Evolutionary conservation across 1,140 invertebrate species (phyloP).

Genomic region (Metaphire vulgaris): DNA sequence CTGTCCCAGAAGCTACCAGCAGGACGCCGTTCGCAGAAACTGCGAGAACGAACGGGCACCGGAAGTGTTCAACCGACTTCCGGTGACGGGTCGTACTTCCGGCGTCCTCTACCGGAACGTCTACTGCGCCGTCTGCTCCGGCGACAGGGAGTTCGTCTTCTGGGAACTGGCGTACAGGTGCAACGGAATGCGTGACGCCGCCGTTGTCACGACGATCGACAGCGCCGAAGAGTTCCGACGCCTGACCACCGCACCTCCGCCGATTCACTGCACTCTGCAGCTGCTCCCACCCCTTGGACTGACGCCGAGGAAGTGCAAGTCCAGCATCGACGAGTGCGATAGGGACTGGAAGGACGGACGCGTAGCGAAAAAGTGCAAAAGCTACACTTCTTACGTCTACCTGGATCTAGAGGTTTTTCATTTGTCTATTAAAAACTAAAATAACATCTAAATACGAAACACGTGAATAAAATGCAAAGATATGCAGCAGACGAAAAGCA

Average conservation of each 20-base stretch:
- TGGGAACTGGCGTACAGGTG: constrained; percentile 6
- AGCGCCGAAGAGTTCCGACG: background rate
- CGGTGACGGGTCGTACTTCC: constrained; percentile 30
- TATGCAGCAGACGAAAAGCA: no score
- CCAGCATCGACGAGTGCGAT: constrained; percentile 3
- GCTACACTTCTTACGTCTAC: constrained; percentile 14
- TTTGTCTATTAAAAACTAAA: no score
- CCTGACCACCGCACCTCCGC: background rate
- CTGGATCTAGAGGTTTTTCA: constrained; percentile 12
- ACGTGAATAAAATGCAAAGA: no score
- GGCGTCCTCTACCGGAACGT: constrained; percentile 31
- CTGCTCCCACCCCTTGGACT: background rate
- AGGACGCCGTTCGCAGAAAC: constrained; percentile 3
- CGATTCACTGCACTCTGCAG: background rate
- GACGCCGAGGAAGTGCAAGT: constrained; percentile 18
- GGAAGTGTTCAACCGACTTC: constrained; percentile 27
- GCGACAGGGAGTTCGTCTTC: constrained; percentile 25
- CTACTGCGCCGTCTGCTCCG: constrained; percentile 33
- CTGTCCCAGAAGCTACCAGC: constrained; percentile 17
- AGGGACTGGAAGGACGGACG: constrained; percentile 3
- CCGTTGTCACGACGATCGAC: background rate
- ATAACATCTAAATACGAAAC: no score
- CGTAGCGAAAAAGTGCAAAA: constrained; percentile 23
- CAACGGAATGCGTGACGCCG: no score
- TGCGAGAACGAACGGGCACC: constrained; percentile 5